These are phyloP conservation scores for Mythimna pallens DNA, from an alignment of 2,888 invertebrate genomes.

Conservation along the genomic window DNA sequence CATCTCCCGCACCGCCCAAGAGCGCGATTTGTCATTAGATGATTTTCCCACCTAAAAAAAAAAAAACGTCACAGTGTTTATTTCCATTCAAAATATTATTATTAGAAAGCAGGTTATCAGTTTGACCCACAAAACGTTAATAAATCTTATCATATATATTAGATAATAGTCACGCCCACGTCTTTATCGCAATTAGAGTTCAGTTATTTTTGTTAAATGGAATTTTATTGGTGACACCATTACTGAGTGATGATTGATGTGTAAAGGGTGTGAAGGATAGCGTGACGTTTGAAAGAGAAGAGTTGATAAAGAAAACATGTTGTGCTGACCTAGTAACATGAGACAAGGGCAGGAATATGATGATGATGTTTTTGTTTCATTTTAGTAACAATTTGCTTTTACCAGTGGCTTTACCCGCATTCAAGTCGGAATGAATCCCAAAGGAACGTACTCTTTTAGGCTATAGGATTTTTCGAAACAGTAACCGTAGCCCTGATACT, in stretches of 20 bases:
- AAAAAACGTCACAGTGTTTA: slow-evolving; percentile 48
- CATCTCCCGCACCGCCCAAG: no score
- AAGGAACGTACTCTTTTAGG: not conserved
- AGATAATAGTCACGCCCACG: slow-evolving; percentile 51
- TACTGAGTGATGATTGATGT: not conserved
- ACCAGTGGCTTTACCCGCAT: not conserved
- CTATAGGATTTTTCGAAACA: not conserved
- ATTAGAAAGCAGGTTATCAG: slow-evolving; percentile 56
- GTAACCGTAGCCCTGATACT: no score
- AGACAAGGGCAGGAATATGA: not conserved
- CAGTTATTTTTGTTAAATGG: not conserved
- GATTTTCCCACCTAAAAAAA: no score
- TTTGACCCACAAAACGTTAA: slow-evolving; percentile 62
- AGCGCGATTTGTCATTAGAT: no score
- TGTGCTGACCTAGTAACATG: not conserved
- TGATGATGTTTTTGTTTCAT: not conserved
- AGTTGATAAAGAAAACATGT: not conserved
- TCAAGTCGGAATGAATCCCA: not conserved
- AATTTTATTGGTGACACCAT: slow-evolving; percentile 12
- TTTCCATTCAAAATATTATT: slow-evolving; percentile 58
- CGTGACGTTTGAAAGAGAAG: not conserved
- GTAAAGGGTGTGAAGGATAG: not conserved
- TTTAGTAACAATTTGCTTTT: no score
- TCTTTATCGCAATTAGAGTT: slow-evolving; percentile 35
- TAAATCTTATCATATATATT: slow-evolving; percentile 64